phyloP scores from a whole-genome alignment of 2,888 invertebrate species.

The Eueremaeus valkanovi region DNA sequence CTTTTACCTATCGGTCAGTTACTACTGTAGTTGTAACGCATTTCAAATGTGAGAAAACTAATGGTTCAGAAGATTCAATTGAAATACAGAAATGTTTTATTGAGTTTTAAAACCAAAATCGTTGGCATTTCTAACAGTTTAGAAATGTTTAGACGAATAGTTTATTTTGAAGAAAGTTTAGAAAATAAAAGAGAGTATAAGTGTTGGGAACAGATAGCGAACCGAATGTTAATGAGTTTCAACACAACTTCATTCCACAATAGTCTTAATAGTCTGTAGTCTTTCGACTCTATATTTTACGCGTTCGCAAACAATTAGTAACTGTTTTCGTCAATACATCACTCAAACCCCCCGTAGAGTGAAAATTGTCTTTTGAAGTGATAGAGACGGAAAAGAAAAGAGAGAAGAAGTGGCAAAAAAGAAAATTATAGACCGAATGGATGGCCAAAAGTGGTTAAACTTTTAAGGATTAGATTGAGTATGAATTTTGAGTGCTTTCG shows the following conservation, averaged over 20 bases:
- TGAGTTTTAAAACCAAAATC: too few relatives aligned
- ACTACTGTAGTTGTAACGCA: too few relatives aligned
- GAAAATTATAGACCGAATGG: conserved; percentile 10
- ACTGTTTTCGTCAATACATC: conserved; percentile 29
- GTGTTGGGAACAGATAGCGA: background rate
- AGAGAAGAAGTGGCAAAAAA: background rate
- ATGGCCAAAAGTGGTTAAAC: conserved; percentile 3
- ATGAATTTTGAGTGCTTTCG: background rate
- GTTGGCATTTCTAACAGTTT: too few relatives aligned
- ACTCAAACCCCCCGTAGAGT: conserved; percentile 7
- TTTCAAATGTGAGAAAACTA: too few relatives aligned
- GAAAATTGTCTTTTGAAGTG: background rate
- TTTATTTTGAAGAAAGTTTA: too few relatives aligned
- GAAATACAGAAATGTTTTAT: too few relatives aligned
- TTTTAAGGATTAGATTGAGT: background rate
- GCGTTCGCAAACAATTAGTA: conserved; percentile 31
- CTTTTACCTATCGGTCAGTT: too few relatives aligned
- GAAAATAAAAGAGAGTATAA: background rate
- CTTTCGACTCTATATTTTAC: conserved; percentile 9
- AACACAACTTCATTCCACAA: background rate
- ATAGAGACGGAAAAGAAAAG: background rate
- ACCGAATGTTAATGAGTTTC: conserved; percentile 14
- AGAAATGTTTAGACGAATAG: too few relatives aligned
- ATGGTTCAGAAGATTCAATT: too few relatives aligned
- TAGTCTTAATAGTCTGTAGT: background rate